These are phyloP conservation scores for Acomys russatus DNA, from an alignment of 2,797 vertebrate genomes.

Conservation along the genomic window DNA sequence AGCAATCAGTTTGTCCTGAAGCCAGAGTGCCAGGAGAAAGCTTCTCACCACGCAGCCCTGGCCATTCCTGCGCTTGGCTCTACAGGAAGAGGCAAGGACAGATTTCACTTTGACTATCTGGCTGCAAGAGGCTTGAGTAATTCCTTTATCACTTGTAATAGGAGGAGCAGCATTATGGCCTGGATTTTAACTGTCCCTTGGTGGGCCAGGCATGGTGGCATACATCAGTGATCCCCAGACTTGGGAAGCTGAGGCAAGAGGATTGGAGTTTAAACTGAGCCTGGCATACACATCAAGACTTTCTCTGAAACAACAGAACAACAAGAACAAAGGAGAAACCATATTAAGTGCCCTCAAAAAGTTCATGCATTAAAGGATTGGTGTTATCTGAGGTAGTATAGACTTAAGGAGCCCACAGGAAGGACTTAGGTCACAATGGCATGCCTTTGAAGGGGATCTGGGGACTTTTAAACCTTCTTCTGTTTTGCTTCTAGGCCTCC, in stretches of 20 bases:
- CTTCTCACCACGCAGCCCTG: background rate
- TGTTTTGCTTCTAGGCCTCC: background rate
- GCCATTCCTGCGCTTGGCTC: background rate
- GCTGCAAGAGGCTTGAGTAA: background rate
- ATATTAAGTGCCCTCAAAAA: background rate
- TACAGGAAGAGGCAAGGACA: background rate
- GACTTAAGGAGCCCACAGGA: background rate
- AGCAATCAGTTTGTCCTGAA: background rate
- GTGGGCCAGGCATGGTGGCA: too few relatives aligned
- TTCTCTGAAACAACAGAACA: background rate
- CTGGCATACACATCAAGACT: background rate
- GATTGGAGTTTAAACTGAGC: background rate
- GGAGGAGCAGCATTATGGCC: background rate
- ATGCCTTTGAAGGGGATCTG: background rate
- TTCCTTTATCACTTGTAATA: conserved; percentile 11
- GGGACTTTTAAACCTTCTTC: background rate
- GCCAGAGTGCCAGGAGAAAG: background rate
- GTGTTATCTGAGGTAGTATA: background rate
- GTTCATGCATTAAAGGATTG: background rate
- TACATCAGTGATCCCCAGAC: background rate
- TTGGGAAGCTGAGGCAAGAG: background rate
- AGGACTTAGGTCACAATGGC: background rate
- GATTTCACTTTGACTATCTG: background rate
- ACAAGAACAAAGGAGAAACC: background rate
- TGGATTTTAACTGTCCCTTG: background rate